Percentiles rank a stretch among this genome's conserved stretches.
Evolutionary conservation across 2,797 vertebrate species (phyloP).

Genomic region (Rhinichthys osculus): DNA sequence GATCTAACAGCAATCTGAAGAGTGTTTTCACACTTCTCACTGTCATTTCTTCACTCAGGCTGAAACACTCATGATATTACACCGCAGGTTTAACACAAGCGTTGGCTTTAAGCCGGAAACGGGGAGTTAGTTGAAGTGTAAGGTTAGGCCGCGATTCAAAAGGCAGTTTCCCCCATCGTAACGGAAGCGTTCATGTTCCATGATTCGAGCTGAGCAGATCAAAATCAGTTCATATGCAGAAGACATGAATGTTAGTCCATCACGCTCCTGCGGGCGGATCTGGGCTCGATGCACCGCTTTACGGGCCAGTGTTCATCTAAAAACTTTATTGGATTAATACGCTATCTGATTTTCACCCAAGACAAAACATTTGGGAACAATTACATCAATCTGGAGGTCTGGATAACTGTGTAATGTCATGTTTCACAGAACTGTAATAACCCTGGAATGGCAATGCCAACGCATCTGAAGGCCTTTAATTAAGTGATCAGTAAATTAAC

Average conservation of each 20-base stretch:
- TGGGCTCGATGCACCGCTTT: background rate
- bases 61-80: background rate
- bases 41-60: background rate
- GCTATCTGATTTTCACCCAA: constrained; percentile 26
- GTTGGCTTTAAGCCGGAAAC: constrained; percentile 28
- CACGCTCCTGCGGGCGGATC: background rate
- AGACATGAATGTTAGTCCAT: background rate
- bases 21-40: background rate
- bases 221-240: background rate
- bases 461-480: background rate
- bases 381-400: constrained; percentile 36
- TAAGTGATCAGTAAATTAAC: background rate
- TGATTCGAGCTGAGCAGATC: background rate
- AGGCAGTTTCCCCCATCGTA: constrained; percentile 74
- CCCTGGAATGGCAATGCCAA: background rate
- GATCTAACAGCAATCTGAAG: background rate
- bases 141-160: constrained; percentile 55
- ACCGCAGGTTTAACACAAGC: background rate
- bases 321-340: constrained; percentile 17
- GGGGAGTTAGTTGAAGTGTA: constrained; percentile 65
- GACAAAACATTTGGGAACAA: constrained; percentile 30
- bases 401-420: constrained; percentile 27
- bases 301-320: background rate
- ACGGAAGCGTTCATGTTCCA: constrained; percentile 56
- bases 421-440: constrained; percentile 14